Evolutionary conservation across 2,888 invertebrate species (phyloP), one percentile per base, ranked within the genome.

Genomic region (Napeogenes sylphis): DNA sequence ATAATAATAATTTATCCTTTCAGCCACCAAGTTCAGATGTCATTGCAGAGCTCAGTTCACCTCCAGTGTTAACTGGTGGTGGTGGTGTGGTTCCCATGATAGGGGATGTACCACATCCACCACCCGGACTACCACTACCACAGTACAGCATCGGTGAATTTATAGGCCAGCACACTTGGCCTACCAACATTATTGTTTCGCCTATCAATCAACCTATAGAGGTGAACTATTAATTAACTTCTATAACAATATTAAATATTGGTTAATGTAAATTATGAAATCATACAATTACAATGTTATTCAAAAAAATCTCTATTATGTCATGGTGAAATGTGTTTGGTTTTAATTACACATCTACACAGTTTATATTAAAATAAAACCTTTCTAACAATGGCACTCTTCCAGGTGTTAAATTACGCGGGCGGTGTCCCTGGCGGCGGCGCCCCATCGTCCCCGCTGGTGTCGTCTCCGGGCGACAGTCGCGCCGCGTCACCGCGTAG

Each of bases 401-500:
- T 69, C 10, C 61, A 90, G 90, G 85, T 89, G 42, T 73, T 90
- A 69, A 89, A 83, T 72, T 91, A 91, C 75, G 92, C 92, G 14
- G 45, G 54, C 0, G 62, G 59, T 3, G 56, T 86, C 56, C 56
- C 59, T 63, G 64, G 66, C 45, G 66, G 65, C 13, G 72, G 75
- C 0, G 81, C 81, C 70, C 92, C 94, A 59, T 85, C 93, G 67
- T 95, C 95, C 57, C 95, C 95, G 12, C 92, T 94, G 82, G 92
- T 95, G 78, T 94, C 95, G 59, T 96, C 96, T 55, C 96, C 96
- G 55, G 94, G 94, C 66, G 95, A 95, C 79, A 96, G 95, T 74
- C 92, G 95, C 74, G 92, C 94, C 59, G 92, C 92, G 45, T 95
- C 95, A 59, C 95, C 95, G 4, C 92, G 91, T 70, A 82, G 92